Evolutionary conservation across 2,797 vertebrate genomes (phyloP).

Genomic region (Tarsius wallacei): DNA sequence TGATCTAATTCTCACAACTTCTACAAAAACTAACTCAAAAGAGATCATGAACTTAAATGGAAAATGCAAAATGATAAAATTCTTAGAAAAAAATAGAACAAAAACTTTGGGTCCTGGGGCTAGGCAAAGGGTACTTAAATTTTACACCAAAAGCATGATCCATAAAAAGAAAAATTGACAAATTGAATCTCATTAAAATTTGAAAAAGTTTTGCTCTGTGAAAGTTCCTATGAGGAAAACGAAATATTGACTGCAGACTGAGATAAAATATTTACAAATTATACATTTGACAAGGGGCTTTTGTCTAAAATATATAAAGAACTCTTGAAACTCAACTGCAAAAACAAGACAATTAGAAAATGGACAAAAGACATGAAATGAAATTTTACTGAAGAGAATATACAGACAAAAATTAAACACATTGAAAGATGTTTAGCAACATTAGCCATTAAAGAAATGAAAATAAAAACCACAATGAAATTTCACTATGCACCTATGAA

Average conservation of each 20-base stretch:
- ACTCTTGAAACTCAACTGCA: not conserved
- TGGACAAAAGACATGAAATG: not conserved
- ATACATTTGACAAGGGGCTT: not conserved
- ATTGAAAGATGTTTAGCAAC: not conserved
- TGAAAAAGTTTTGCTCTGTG: not conserved
- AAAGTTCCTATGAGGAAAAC: not conserved
- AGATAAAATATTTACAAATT: not conserved
- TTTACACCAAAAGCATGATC: not conserved
- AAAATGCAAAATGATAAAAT: not conserved
- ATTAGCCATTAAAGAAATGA: not conserved
- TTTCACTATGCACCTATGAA: not conserved
- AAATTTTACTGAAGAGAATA: not conserved
- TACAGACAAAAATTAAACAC: not conserved
- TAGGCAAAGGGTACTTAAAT: not conserved
- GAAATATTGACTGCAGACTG: not conserved
- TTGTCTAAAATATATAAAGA: not conserved
- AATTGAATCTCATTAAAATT: not conserved
- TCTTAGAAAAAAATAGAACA: not conserved
- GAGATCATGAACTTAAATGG: not conserved
- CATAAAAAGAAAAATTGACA: conserved; percentile 16
- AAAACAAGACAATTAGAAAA: not conserved
- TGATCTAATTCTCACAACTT: conserved; percentile 3
- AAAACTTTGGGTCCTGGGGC: not conserved
- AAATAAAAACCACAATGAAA: conserved; percentile 7
- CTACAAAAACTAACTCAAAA: too few species aligned